phyloP scores from a whole-genome alignment of 2,113 vertebrate genomes.

The Tretioscincus oriximinensis region DNA sequence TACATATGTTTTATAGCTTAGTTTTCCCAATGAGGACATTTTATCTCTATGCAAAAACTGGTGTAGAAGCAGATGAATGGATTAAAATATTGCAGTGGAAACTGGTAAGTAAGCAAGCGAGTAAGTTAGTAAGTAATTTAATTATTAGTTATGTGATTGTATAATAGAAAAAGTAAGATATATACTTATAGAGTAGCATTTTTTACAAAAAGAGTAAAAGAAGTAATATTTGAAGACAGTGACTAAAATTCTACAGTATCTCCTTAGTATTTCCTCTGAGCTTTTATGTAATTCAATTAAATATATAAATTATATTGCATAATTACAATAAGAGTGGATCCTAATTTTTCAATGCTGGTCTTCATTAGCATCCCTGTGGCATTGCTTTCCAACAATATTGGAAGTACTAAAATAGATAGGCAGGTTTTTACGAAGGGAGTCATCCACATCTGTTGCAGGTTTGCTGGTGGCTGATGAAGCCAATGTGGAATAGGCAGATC shows the following conservation, averaged over 20 bases:
- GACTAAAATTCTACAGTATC: too few relatives aligned
- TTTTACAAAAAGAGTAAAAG: too few relatives aligned
- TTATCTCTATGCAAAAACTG: constrained; percentile 91
- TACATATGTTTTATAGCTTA: constrained; percentile 74
- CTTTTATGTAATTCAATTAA: neutral
- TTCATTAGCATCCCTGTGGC: neutral
- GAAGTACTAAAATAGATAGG: neutral
- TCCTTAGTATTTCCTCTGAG: neutral
- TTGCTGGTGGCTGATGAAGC: too few relatives aligned
- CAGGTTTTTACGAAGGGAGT: neutral
- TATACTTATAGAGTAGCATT: too few relatives aligned
- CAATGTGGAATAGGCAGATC: too few relatives aligned
- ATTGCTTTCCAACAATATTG: neutral
- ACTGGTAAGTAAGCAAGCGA: constrained; percentile 77
- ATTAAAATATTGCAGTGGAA: constrained; percentile 95
- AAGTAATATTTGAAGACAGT: too few relatives aligned
- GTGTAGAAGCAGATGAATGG: constrained; percentile 95
- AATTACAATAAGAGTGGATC: neutral
- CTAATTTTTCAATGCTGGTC: neutral
- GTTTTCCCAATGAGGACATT: constrained; percentile 94
- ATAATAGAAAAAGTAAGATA: too few relatives aligned
- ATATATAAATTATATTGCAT: neutral
- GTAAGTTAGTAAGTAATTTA: too few relatives aligned
- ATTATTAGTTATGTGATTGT: too few relatives aligned
- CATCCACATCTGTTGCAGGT: too few relatives aligned